Evolutionary conservation across 2,113 vertebrate genomes (phyloP), one percentile per base, ranked within the genome.

Genomic region (Nestor notabilis): DNA sequence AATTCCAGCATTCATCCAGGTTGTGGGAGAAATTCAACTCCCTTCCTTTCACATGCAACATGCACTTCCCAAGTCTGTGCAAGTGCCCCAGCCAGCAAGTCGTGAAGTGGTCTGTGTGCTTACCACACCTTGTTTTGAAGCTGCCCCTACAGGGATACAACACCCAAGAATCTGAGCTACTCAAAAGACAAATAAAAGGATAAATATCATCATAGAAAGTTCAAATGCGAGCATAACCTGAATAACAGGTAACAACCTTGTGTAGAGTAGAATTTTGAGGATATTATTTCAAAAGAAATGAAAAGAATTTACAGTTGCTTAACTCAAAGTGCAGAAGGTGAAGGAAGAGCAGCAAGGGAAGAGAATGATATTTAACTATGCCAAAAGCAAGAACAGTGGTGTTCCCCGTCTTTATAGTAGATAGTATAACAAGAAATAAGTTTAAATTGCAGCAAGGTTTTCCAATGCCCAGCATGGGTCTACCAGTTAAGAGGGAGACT

Each of bases 251-350:
- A 92, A 63, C 8, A 15, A 71, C 28, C 41, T 94, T 83, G 93
- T 60, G 79, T 93, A 25, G 52, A 90, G 37, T 19, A 88, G 58
- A 92, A 68, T 87, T 63, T 43, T 84, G n/a, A 79, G 33, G 21
- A 82, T 76, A 88, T 88, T 35, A 28, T 83, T 93, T 80, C 52
- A 78, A 83, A 28, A 83, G 58, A 83, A 92, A 83, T 86, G 66
- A 71, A 66, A 97, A 72, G 79, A 92, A 93, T 90, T 83, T 90
- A 47, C 24, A 49, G 68, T 92, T 96, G 71, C 89, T 86, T 83
- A 88, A 93, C 50, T 63, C 25, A 75, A 46, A 86, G 46, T 47
- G 41, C 88, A 95, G 33, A 76, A 71, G 79, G 65, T 87, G 37
- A 96, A 90, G 61, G 41, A 94, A 71, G 28, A 90, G 15, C 33